Base-by-base conservation (phyloP, 2,113 vertebrate species). In the Hepsetus odoe region DNA sequence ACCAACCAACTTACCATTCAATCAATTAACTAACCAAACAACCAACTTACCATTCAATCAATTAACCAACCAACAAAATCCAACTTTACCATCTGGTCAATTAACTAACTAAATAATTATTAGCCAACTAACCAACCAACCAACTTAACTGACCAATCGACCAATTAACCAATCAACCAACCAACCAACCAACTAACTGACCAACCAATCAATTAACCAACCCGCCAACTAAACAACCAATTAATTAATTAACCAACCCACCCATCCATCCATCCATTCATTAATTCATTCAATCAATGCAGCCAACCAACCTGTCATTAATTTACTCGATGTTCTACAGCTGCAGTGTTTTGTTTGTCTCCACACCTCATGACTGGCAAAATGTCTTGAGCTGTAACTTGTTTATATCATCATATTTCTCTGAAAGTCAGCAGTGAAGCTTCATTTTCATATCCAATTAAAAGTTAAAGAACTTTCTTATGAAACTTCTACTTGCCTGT, bases 401-500 rank as follows among this genome's bases (percentile, higher is more conserved):
- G 33, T 72, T 72, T 71, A 62, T 65, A 44, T 80, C 82, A 59
- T 81, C 65, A 77, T 72, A 40, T 49, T 82, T 85, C 75, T 76
- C 67, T 79, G 73, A 58, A 87, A 62, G 44, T 83, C 66, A 83
- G 85, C 68, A 81, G 66, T 30, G 72, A 88, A 72, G 64, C 82
- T 83, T 88, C 78, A 84, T 86, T 88, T 90, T 87, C 87, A 87
- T 82, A 92, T 90, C 89, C 88, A 91, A 92, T 92, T 92, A 91
- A 92, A 93, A 92, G 90, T 90, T 91, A 82, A 86, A 88, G 81
- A 89, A 91, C 82, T 91, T 87, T 81, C 88, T 92, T 90, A 91
- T 88, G 82, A 72, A 75, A 88, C 79, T 87, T 74, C 80, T 75
- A 76, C 58, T 85, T 90, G 87, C 84, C 89, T 91, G 89, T 90